A percentile compares a stretch with the other conserved stretches of the same genome.
These are phyloP conservation scores for Cololabis saira DNA, from an alignment of 2,113 vertebrate species.

Conservation along the genomic window DNA sequence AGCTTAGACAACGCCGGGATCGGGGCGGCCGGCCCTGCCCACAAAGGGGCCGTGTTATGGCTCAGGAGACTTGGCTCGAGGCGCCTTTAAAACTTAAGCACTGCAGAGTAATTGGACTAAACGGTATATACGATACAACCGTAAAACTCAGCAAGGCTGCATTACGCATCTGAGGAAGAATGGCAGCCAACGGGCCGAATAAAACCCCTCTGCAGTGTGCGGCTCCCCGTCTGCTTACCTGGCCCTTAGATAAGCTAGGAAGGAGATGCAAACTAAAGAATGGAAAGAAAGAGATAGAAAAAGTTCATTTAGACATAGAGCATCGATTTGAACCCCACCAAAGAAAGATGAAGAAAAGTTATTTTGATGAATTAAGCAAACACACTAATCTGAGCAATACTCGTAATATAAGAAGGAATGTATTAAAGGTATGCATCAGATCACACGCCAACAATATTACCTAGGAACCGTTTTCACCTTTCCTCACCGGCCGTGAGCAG, in stretches of 20 bases:
- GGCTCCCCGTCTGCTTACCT: conserved; percentile 12
- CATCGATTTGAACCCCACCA: no score
- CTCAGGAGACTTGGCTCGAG: conserved; percentile 41
- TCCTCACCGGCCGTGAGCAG: no score
- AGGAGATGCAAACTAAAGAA: conserved; percentile 31
- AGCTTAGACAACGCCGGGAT: conserved; percentile 48
- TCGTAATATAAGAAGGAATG: background rate
- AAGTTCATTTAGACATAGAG: no score
- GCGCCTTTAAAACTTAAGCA: conserved; percentile 48
- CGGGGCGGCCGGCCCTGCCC: conserved; percentile 11
- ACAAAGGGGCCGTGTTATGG: conserved; percentile 23
- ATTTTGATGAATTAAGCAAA: no score
- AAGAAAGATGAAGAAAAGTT: no score
- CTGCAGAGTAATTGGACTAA: conserved; percentile 54
- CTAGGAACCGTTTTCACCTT: no score
- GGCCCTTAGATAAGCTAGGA: conserved; percentile 26
- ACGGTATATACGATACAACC: conserved; percentile 55
- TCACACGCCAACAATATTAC: no score
- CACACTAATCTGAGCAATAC: background rate
- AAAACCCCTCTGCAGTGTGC: conserved; percentile 39
- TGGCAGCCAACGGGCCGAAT: conserved; percentile 48
- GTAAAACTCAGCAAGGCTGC: conserved; percentile 54
- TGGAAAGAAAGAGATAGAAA: background rate
- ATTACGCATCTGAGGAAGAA: conserved; percentile 63
- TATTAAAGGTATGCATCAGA: no score